phyloP scores from a whole-genome alignment of 2,797 vertebrate species.

The Pseudochromis fuscus region DNA sequence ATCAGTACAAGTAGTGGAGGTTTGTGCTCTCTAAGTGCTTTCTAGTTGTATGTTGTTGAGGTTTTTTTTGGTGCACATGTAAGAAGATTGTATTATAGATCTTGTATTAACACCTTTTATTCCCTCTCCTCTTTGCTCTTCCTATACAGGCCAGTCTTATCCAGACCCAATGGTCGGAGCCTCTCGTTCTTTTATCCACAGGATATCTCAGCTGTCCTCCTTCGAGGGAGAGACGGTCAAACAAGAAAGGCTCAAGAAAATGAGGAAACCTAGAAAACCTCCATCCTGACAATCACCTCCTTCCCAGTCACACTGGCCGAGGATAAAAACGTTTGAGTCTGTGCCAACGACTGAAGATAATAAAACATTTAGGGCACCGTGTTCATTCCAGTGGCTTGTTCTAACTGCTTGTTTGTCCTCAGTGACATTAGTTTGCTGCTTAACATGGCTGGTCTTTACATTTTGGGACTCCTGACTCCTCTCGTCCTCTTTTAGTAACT shows the following conservation, averaged over 20 bases:
- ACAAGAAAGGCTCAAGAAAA: conserved; percentile 81
- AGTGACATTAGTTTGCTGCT: conserved; percentile 62
- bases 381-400: conserved; percentile 68
- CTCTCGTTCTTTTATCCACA: conserved; percentile 75
- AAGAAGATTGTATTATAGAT: too few relatives aligned
- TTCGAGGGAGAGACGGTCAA: conserved; percentile 79
- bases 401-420: conserved; percentile 74
- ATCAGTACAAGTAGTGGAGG: too few relatives aligned
- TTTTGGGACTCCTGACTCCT: conserved; percentile 69
- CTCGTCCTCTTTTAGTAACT: conserved; percentile 30
- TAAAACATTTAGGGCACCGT: conserved; percentile 42
- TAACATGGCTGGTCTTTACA: conserved; percentile 67
- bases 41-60: too few relatives aligned
- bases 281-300: conserved; percentile 77
- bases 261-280: conserved; percentile 70
- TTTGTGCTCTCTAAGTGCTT: too few relatives aligned
- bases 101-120: too few relatives aligned
- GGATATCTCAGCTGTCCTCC: conserved; percentile 81
- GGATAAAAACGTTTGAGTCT: conserved; percentile 61
- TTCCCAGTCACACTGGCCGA: conserved; percentile 58
- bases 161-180: conserved; percentile 80
- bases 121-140: neutral
- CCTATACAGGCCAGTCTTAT: conserved; percentile 69
- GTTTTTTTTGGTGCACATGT: too few relatives aligned
- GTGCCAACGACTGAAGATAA: conserved; percentile 75